A percentile compares a stretch with the other conserved stretches of the same genome.
These are phyloP conservation scores for Oppia nitens DNA, from an alignment of 1,140 invertebrate species.

Conservation along the genomic window DNA sequence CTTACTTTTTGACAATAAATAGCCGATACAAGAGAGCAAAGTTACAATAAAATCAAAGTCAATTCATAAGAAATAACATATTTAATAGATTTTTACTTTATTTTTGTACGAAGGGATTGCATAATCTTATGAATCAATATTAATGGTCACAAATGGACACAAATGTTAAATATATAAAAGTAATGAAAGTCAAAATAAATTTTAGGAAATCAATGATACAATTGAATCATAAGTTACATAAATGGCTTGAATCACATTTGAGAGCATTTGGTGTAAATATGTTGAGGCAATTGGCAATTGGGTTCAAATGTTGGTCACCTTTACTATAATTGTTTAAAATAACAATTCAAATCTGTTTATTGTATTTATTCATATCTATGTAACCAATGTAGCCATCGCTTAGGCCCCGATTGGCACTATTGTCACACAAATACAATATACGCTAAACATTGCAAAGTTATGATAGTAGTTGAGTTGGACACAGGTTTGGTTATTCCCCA, in stretches of 20 bases:
- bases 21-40: not conserved
- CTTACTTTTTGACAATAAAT: not conserved
- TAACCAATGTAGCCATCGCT: too few relatives aligned
- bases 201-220: not conserved
- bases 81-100: not conserved
- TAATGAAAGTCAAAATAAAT: not conserved
- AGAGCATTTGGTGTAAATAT: not conserved
- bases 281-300: not conserved
- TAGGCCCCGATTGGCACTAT: not conserved
- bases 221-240: not conserved
- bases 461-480: not conserved
- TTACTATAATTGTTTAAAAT: too few relatives aligned
- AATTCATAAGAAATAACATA: not conserved
- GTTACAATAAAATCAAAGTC: not conserved
- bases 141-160: not conserved
- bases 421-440: not conserved
- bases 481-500: not conserved
- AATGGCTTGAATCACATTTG: not conserved
- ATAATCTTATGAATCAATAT: not conserved
- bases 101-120: not conserved
- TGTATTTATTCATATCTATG: too few relatives aligned
- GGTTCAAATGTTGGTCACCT: too few relatives aligned
- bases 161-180: not conserved
- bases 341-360: too few relatives aligned
- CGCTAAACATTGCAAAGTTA: not conserved